phyloP scores from a whole-genome alignment of 35 echinoderm and acorn worm species.

The Apostichopus japonicus region DNA sequence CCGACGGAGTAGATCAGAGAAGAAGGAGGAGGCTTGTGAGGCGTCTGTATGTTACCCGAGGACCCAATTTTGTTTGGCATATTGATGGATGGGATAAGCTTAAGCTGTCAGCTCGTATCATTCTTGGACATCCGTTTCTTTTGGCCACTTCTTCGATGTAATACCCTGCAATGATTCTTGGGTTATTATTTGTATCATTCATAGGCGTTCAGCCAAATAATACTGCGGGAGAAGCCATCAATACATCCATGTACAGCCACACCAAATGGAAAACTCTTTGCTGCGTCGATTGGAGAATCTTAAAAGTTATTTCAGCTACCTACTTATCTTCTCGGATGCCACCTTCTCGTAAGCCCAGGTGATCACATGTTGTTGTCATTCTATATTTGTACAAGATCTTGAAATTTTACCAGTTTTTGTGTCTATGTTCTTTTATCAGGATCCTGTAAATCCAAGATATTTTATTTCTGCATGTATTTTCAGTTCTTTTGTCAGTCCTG shows the following conservation, averaged over 20 bases:
- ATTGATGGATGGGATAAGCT: background rate
- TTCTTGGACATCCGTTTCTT: background rate
- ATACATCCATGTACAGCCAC: background rate
- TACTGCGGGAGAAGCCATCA: background rate
- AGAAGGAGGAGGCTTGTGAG: conserved; percentile 21
- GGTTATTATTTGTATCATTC: conserved; percentile 1
- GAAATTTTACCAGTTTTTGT: background rate
- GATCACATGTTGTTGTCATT: no score
- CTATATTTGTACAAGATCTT: no score
- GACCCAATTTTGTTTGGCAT: conserved; percentile 26
- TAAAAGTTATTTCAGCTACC: no score
- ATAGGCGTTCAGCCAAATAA: conserved; percentile 7
- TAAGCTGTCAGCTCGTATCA: background rate
- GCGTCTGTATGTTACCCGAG: conserved; percentile 5
- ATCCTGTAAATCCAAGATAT: conserved; percentile 15
- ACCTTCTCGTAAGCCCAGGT: no score
- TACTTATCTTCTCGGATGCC: no score
- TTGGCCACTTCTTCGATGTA: background rate
- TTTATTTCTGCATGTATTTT: conserved; percentile 16
- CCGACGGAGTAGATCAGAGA: background rate
- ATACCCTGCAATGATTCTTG: conserved; percentile 12
- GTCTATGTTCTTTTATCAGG: conserved; percentile 1
- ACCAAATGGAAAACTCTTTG: background rate
- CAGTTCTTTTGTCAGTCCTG: background rate
- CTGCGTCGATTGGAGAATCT: no score